Evolutionary conservation across 2,113 vertebrate species (phyloP), one percentile per base, ranked within the genome.

Genomic region (Dryoscopus gambensis): DNA sequence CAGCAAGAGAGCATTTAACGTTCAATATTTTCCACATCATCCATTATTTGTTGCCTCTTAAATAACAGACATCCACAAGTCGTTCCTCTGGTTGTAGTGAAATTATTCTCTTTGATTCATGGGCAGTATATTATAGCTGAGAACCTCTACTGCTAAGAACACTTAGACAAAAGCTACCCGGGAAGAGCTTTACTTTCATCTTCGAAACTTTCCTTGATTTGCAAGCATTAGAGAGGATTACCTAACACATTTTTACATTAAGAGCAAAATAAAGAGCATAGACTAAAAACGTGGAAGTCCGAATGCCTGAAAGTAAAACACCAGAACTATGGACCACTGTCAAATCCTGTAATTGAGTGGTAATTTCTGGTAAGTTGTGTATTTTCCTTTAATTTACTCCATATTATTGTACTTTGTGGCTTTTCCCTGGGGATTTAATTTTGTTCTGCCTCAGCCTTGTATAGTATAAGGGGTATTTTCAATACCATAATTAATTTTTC

Each of bases 51-150:
- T 39, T 71, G 33, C 35, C 60, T 79, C 47, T 64, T 88, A 93
- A 75, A 70, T 64, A 88, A 75, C 24, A 75, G 73, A 70, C 50
- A 78, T 82, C 39, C 55, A 44, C 27, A 62, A 89, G 42, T 49
- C 56, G 78, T 77, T 84, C 44, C 37, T 30, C 65, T 69, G 30
- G 39, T 64, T 91, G 44, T 37, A 68, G 44, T 47, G 37, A 82
- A 95, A 82, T 81, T 59, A 90, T 75, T 95, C 77, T 89, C 79
- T 93, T 93, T 89, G 80, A 81, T 92, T 95, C 46, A 37, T 25
- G 21, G 35, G 33, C 46, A 63, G 60, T 59, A 70, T 62, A 55
- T 86, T 47, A 67, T 3, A 77, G 68, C 33, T 62, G 46, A 92
- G 80, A 81, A 92, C 15, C 39, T 87, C 23, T 10, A 39, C 33